Evolutionary conservation across 2,888 invertebrate genomes (phyloP).

Genomic region (Cremastobaeus sp.): DNA sequence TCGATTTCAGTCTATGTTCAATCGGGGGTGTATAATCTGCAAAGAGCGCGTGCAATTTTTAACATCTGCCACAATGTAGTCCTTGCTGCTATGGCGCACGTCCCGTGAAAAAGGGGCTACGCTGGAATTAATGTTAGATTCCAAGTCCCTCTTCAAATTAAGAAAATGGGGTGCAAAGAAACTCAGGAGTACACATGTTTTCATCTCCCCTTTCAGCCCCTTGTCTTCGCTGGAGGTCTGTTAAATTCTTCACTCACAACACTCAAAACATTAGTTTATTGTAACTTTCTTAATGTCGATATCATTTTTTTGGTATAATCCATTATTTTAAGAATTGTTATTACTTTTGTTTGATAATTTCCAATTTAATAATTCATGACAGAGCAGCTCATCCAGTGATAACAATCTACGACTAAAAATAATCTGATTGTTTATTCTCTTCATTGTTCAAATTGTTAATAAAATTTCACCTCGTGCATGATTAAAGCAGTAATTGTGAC

Average conservation of each 20-base stretch:
- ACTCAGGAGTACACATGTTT: constrained; percentile 30
- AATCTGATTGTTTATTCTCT: constrained; percentile 30
- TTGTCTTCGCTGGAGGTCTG: constrained; percentile 4
- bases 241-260: background rate
- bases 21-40: constrained; percentile 36
- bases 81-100: constrained; percentile 1
- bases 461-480: constrained; percentile 20
- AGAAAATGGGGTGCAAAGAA: constrained; percentile 50
- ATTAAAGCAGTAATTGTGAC: constrained; percentile 6
- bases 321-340: too few species aligned
- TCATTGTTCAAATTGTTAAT: constrained; percentile 18
- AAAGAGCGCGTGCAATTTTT: constrained; percentile 42
- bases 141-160: constrained; percentile 44
- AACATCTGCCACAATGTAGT: constrained; percentile 54
- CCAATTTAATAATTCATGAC: too few species aligned
- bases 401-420: too few species aligned
- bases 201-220: constrained; percentile 14
- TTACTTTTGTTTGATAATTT: too few species aligned
- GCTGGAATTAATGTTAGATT: constrained; percentile 49
- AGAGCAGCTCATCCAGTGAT: too few species aligned
- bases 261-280: too few species aligned
- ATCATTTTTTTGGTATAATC: too few species aligned
- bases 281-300: too few species aligned
- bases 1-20: constrained; percentile 24
- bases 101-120: constrained; percentile 36